Evolutionary conservation across 2,888 invertebrate genomes (phyloP).

Genomic region (Polyommatus icarus): DNA sequence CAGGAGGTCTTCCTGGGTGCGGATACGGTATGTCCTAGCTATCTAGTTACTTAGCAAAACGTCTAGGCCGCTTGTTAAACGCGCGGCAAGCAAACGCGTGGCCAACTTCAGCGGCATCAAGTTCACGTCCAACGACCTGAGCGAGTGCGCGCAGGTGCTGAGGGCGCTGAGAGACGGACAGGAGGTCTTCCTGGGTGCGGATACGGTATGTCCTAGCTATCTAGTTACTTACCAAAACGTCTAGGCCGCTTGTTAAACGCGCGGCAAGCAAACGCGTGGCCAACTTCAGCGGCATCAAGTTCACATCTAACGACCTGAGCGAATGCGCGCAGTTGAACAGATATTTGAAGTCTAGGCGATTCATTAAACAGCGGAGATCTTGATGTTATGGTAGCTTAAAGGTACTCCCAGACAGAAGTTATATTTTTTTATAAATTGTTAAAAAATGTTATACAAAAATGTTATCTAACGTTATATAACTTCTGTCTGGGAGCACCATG

Average conservation of each 20-base stretch:
- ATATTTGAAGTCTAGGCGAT: too few relatives aligned
- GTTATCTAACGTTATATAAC: too few relatives aligned
- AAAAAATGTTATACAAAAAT: too few relatives aligned
- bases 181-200: constrained; percentile 84
- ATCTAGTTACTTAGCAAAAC: neutral
- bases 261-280: constrained; percentile 83
- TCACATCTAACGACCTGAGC: constrained; percentile 86
- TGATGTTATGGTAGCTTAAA: too few relatives aligned
- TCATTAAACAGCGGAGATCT: too few relatives aligned
- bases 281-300: constrained; percentile 90
- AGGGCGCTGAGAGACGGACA: constrained; percentile 73
- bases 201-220: constrained; percentile 73
- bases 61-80: too few relatives aligned
- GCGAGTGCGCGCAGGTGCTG: constrained; percentile 83
- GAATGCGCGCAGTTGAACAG: constrained; percentile 76
- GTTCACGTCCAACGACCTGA: constrained; percentile 87
- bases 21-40: constrained; percentile 78
- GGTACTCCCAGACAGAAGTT: too few relatives aligned
- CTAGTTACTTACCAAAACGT: neutral
- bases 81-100: constrained; percentile 81
- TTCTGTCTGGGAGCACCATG: too few relatives aligned
- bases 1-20: constrained; percentile 84
- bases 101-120: constrained; percentile 91
- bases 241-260: constrained; percentile 37
- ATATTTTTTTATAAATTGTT: too few relatives aligned